A percentile compares a stretch with the other conserved stretches of the same genome.
Evolutionary conservation across 2,888 invertebrate genomes (phyloP).

Genomic region (Atherix ibis): DNA sequence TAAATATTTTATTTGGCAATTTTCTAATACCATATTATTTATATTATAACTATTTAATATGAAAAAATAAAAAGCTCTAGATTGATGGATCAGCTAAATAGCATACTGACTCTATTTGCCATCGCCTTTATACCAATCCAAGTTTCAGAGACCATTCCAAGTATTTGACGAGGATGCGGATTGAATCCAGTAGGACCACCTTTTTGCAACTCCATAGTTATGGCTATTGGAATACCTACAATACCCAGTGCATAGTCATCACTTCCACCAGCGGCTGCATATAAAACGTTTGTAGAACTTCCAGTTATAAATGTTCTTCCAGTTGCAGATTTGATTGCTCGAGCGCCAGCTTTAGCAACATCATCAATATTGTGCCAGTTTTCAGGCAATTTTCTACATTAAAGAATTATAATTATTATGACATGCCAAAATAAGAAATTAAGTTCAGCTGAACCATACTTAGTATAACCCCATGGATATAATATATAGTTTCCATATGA

Average conservation of each 20-base stretch:
- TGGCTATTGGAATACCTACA: conserved; percentile 39
- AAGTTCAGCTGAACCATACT: too few relatives aligned
- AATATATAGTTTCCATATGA: conserved; percentile 19
- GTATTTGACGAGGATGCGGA: conserved; percentile 38
- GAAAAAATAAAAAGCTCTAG: too few relatives aligned
- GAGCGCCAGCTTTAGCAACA: conserved; percentile 24
- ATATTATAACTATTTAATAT: too few relatives aligned
- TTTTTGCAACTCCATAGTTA: conserved; percentile 45
- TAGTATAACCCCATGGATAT: conserved; percentile 22
- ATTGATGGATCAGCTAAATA: too few relatives aligned
- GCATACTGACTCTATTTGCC: conserved; percentile 21
- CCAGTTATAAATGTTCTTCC: conserved; percentile 30
- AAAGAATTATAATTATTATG: too few relatives aligned
- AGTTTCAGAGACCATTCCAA: conserved; percentile 40
- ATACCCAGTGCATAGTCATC: conserved; percentile 47
- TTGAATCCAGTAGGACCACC: conserved; percentile 38
- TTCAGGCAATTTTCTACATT: conserved; percentile 27
- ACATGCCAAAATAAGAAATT: too few relatives aligned
- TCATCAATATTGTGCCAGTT: conserved; percentile 31
- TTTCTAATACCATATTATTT: too few relatives aligned
- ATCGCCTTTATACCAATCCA: conserved; percentile 35
- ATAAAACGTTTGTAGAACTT: conserved; percentile 33
- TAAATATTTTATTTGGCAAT: too few relatives aligned
- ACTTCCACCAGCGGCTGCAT: conserved; percentile 42
- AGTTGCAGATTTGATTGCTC: conserved; percentile 26